Conservation (phyloP, 2,797 vertebrate genomes). For the Ctenosaura bakeri region DNA sequence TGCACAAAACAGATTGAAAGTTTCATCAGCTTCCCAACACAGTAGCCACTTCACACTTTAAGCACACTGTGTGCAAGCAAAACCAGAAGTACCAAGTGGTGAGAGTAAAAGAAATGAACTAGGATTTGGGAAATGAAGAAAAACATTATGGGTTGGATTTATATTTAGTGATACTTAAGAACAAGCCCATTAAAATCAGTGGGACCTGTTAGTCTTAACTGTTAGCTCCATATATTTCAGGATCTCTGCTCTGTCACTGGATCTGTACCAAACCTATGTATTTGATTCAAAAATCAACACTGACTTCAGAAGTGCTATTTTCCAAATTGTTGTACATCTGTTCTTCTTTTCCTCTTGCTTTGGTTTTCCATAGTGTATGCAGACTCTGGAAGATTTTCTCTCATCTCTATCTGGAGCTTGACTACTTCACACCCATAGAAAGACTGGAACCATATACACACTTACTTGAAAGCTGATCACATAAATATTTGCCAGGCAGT, state of each 20-base stretch:
- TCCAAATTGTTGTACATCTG: neutral
- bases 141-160: neutral
- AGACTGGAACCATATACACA: neutral
- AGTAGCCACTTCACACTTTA: neutral
- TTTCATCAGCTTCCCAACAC: neutral
- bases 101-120: neutral
- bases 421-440: neutral
- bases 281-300: neutral
- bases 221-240: neutral
- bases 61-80: neutral
- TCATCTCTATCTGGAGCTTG: neutral
- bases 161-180: neutral
- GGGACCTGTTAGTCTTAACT: neutral
- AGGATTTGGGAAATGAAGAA: slow-evolving; percentile 34
- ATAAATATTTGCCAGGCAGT: neutral
- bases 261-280: neutral
- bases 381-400: neutral
- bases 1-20: neutral
- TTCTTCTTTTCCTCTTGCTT: neutral
- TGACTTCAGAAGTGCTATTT: slow-evolving; percentile 16
- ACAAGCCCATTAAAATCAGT: neutral
- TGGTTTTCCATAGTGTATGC: neutral
- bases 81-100: neutral
- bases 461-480: neutral
- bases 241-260: neutral